phyloP scores from a whole-genome alignment of 2,888 invertebrate genomes.

The Drosophila nr. medialis region DNA sequence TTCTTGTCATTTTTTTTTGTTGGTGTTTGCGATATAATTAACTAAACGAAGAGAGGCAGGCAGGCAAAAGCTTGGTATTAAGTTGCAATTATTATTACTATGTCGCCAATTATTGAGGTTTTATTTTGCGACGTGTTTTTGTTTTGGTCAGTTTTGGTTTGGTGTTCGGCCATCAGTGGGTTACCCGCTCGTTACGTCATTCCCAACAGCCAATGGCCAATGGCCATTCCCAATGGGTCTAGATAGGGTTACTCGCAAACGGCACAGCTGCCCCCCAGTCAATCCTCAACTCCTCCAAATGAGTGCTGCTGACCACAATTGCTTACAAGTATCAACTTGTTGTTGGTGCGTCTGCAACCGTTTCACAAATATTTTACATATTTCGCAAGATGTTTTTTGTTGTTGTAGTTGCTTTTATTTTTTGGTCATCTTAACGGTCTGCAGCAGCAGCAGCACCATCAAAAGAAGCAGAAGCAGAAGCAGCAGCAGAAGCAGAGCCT shows the following conservation, averaged over 20 bases:
- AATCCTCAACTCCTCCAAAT: not conserved
- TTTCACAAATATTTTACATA: slow-evolving; percentile 78
- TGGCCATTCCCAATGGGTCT: slow-evolving; percentile 41
- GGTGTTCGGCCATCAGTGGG: slow-evolving; percentile 32
- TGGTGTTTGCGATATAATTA: slow-evolving; percentile 75
- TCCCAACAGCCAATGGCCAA: slow-evolving; percentile 50
- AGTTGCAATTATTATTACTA: slow-evolving; percentile 66
- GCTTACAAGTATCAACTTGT: slow-evolving; percentile 16
- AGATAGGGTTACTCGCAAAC: slow-evolving; percentile 67
- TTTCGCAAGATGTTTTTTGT: slow-evolving; percentile 57
- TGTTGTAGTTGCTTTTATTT: slow-evolving; percentile 7
- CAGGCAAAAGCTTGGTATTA: slow-evolving; percentile 78
- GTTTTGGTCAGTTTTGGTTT: slow-evolving; percentile 44
- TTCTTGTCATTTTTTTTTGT: slow-evolving; percentile 25
- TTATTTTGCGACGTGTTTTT: slow-evolving; percentile 77
- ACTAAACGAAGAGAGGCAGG: slow-evolving; percentile 75
- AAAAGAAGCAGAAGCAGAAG: not conserved
- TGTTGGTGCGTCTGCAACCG: slow-evolving; percentile 62
- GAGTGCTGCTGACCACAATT: slow-evolving; percentile 40
- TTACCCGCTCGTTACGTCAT: slow-evolving; percentile 57
- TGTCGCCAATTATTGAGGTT: slow-evolving; percentile 79
- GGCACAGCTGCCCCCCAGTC: not conserved
- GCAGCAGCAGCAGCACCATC: slow-evolving; percentile 4
- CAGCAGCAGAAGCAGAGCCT: slow-evolving; percentile 42
- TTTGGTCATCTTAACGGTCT: slow-evolving; percentile 44